These are phyloP conservation scores for Epirrhoe alternata DNA, from an alignment of 2,888 invertebrate genomes.

Conservation along the genomic window DNA sequence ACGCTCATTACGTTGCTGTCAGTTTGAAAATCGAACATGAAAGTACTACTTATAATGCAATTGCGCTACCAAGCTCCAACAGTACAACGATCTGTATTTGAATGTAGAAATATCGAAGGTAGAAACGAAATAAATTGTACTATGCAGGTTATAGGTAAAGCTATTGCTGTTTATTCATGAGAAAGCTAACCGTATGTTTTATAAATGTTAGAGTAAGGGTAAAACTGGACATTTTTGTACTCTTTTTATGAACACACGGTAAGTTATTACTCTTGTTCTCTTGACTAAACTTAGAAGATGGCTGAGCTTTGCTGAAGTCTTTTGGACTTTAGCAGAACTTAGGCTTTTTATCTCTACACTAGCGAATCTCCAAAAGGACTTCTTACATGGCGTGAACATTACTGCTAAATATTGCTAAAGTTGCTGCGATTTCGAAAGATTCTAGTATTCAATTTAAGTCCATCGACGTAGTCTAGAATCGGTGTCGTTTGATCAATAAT, in stretches of 20 bases:
- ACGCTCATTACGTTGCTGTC: slow-evolving; percentile 36
- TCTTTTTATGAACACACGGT: too few relatives aligned
- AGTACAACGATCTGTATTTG: slow-evolving; percentile 16
- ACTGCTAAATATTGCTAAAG: neutral
- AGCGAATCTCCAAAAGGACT: too few relatives aligned
- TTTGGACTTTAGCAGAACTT: too few relatives aligned
- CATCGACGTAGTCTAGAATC: slow-evolving; percentile 50
- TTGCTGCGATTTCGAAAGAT: slow-evolving; percentile 5
- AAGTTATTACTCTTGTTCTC: too few relatives aligned
- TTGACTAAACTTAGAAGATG: too few relatives aligned
- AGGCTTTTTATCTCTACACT: too few relatives aligned
- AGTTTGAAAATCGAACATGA: slow-evolving; percentile 26
- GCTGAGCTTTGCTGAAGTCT: too few relatives aligned
- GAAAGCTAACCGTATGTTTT: too few relatives aligned
- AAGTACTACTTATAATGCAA: slow-evolving; percentile 22
- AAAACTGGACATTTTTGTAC: too few relatives aligned
- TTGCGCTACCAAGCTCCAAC: slow-evolving; percentile 10
- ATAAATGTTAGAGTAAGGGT: too few relatives aligned
- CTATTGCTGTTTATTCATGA: neutral
- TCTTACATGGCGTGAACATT: too few relatives aligned
- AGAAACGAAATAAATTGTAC: slow-evolving; percentile 1
- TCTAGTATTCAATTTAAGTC: slow-evolving; percentile 50
- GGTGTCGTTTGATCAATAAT: slow-evolving; percentile 51
- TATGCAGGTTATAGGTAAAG: neutral
- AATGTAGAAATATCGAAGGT: slow-evolving; percentile 4